These are phyloP conservation scores for Brachyalestes nurse DNA, from an alignment of 2,797 vertebrate species.

Conservation along the genomic window DNA sequence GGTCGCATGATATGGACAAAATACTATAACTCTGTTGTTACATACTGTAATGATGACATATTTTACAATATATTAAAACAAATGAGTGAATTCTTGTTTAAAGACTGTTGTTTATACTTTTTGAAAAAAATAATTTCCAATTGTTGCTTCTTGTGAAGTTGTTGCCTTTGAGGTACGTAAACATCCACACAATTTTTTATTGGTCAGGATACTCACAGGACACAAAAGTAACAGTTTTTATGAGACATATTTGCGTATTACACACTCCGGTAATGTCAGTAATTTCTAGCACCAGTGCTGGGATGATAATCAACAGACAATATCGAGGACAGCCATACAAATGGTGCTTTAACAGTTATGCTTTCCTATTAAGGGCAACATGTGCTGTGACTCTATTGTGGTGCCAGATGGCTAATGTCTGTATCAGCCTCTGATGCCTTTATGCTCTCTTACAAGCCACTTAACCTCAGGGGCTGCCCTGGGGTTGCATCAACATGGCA, in stretches of 20 bases:
- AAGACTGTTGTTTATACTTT: not conserved
- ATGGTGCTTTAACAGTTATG: not conserved
- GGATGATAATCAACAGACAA: not conserved
- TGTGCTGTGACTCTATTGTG: conserved; percentile 7
- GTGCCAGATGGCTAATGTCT: conserved; percentile 28
- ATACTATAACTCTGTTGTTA: too few species aligned
- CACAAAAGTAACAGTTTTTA: too few species aligned
- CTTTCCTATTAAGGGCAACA: not conserved
- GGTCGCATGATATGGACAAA: not conserved
- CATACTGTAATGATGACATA: not conserved
- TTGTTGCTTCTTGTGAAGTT: too few species aligned
- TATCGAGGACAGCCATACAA: not conserved
- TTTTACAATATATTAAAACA: not conserved
- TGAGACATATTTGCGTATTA: too few species aligned
- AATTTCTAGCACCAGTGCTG: too few species aligned
- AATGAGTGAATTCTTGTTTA: not conserved
- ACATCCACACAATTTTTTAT: too few species aligned
- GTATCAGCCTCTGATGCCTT: conserved; percentile 19
- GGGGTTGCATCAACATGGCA: not conserved
- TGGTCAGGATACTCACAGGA: too few species aligned
- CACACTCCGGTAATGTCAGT: not conserved
- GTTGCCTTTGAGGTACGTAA: too few species aligned
- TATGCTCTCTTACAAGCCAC: conserved; percentile 19
- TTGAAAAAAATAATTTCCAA: too few species aligned
- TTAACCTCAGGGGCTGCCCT: conserved; percentile 7